Percentiles rank a stretch among this genome's conserved stretches.
phyloP scores from a whole-genome alignment of 2,113 vertebrate genomes.

The Phalacrocorax carbo region DNA sequence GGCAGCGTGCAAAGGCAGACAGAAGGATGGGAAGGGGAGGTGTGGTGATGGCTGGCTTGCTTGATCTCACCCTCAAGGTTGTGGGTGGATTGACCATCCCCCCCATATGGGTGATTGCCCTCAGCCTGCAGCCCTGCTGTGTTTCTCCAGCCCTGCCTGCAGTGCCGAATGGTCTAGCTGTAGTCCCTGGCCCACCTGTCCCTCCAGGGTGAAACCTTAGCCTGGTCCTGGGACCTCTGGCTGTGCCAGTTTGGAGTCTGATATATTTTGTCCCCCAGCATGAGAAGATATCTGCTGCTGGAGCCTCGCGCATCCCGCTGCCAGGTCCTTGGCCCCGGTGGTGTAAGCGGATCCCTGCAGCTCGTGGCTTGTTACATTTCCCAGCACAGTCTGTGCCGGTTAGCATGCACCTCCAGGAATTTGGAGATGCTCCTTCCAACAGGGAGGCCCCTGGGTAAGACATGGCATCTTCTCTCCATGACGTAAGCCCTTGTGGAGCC shows the following conservation, averaged over 20 bases:
- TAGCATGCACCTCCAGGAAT: slow-evolving; percentile 51
- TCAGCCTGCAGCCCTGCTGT: no score
- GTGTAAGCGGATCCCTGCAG: slow-evolving; percentile 43
- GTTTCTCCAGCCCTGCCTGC: background rate
- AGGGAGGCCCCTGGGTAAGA: slow-evolving; percentile 52
- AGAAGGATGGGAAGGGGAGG: background rate
- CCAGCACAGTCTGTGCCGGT: slow-evolving; percentile 56
- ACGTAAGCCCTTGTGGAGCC: background rate
- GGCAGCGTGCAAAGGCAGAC: background rate
- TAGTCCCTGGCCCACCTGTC: background rate
- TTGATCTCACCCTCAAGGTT: background rate
- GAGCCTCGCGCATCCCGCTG: background rate
- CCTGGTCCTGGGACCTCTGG: background rate
- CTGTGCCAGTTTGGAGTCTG: background rate
- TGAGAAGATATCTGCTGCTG: background rate
- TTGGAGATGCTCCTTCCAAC: slow-evolving; percentile 45
- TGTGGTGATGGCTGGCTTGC: background rate
- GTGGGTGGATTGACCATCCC: no score
- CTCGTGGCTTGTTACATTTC: slow-evolving; percentile 7
- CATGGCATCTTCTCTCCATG: background rate
- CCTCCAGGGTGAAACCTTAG: slow-evolving; percentile 7
- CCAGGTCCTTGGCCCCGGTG: background rate
- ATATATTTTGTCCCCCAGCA: background rate
- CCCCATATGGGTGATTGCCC: background rate
- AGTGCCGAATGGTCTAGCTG: background rate